phyloP scores from a whole-genome alignment of 2,888 invertebrate species.

The Choristoneura rosaceana region DNA sequence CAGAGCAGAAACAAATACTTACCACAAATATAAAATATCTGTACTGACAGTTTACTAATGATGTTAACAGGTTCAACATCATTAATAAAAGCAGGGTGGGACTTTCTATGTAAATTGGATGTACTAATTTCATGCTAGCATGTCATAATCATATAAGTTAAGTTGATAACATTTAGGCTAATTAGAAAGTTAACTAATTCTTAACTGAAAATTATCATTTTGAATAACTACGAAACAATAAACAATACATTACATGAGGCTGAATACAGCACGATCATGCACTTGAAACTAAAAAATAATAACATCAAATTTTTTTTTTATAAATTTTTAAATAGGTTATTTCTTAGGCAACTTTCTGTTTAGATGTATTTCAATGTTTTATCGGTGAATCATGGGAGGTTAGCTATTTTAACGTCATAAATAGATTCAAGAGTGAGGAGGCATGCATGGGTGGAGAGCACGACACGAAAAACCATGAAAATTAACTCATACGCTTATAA shows the following conservation, averaged over 20 bases:
- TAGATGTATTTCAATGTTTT: neutral
- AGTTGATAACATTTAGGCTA: slow-evolving; percentile 14
- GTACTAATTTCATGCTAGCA: slow-evolving; percentile 30
- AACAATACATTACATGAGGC: neutral
- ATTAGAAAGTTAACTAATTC: slow-evolving; percentile 26
- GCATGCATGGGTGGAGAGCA: slow-evolving; percentile 29
- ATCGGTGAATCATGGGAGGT: slow-evolving; percentile 8
- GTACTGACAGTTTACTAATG: slow-evolving; percentile 4
- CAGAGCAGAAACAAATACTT: neutral
- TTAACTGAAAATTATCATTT: neutral
- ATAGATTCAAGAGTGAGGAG: slow-evolving; percentile 33
- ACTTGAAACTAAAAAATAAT: neutral
- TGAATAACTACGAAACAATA: neutral
- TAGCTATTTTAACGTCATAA: slow-evolving; percentile 22
- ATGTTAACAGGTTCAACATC: slow-evolving; percentile 13
- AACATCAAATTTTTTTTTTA: too few relatives aligned
- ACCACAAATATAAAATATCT: neutral
- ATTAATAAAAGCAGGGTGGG: slow-evolving; percentile 33
- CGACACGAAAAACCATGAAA: slow-evolving; percentile 37
- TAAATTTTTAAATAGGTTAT: slow-evolving; percentile 10
- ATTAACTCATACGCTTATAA: slow-evolving; percentile 33
- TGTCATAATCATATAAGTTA: slow-evolving; percentile 28
- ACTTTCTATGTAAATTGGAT: slow-evolving; percentile 19
- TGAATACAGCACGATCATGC: neutral
- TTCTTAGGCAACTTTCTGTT: slow-evolving; percentile 7